Percentiles rank a stretch among this genome's conserved stretches.
phyloP scores from a whole-genome alignment of 2,888 invertebrate species.

The Clanis bilineata region DNA sequence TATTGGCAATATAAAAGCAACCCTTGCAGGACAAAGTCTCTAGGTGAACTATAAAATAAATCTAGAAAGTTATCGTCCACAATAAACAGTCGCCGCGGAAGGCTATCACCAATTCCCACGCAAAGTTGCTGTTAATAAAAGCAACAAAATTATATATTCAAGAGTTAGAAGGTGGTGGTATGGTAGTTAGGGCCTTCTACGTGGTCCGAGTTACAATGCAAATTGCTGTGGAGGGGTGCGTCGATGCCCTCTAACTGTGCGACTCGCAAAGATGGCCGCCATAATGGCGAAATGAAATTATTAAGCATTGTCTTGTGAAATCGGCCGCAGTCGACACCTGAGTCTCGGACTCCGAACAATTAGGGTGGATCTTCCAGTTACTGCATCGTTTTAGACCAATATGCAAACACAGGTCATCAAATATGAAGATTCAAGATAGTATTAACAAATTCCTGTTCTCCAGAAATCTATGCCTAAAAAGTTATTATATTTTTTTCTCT shows the following conservation, averaged over 20 bases:
- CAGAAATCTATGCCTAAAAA: too few species aligned
- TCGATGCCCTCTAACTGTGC: conserved; percentile 80
- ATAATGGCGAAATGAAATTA: conserved; percentile 82
- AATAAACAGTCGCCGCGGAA: conserved; percentile 78
- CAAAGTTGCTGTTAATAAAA: conserved; percentile 81
- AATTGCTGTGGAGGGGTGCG: conserved; percentile 80
- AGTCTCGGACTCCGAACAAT: conserved; percentile 59
- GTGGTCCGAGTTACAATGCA: conserved; percentile 82
- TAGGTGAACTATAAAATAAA: conserved; percentile 76
- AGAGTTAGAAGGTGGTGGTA: conserved; percentile 80
- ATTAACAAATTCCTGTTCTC: background rate
- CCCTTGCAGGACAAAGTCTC: conserved; percentile 69
- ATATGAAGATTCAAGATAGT: background rate
- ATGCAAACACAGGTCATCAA: too few species aligned
- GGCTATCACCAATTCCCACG: conserved; percentile 81
- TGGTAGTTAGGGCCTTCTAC: conserved; percentile 77
- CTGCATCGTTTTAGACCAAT: background rate
- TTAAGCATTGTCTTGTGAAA: conserved; percentile 82
- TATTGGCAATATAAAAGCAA: conserved; percentile 75
- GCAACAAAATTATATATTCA: conserved; percentile 83
- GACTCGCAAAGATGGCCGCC: conserved; percentile 81
- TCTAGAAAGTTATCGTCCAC: conserved; percentile 79
- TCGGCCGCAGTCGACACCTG: conserved; percentile 82
- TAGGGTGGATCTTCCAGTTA: conserved; percentile 60
- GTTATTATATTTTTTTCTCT: too few species aligned